These are phyloP conservation scores for Trissoscelio sp. DNA, from an alignment of 2,888 invertebrate species.

Conservation along the genomic window DNA sequence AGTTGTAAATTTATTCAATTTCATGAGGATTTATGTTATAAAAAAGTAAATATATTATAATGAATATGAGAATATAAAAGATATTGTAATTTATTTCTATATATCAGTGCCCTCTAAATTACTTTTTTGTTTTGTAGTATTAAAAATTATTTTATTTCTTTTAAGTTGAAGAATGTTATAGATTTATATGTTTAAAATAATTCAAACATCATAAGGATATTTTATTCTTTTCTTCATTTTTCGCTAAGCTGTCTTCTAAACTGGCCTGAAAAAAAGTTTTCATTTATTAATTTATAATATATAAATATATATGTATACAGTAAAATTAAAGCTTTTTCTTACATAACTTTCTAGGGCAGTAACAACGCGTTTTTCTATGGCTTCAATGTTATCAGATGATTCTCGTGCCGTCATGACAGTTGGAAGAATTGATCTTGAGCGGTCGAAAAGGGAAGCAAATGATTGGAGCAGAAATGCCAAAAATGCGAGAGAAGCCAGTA, in stretches of 20 bases:
- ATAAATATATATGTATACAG: not conserved
- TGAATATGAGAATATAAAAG: not conserved
- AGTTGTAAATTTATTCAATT: not conserved
- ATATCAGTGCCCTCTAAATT: no score
- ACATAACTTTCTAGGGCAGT: conserved; percentile 80
- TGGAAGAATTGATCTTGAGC: conserved; percentile 79
- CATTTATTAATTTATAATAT: not conserved
- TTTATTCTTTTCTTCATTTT: conserved; percentile 22
- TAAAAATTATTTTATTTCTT: no score
- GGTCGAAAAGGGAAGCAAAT: conserved; percentile 79
- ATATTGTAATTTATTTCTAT: not conserved
- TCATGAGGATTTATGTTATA: not conserved
- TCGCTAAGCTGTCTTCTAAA: conserved; percentile 50
- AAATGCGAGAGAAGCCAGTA: conserved; percentile 82
- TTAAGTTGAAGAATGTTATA: no score
- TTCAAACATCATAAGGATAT: not conserved
- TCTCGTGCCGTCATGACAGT: conserved; percentile 76
- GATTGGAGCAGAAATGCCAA: conserved; percentile 82
- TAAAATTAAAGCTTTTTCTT: conserved; percentile 36
- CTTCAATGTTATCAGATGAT: conserved; percentile 65
- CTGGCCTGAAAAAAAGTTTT: conserved; percentile 61
- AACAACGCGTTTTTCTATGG: conserved; percentile 74
- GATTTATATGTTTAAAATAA: no score
- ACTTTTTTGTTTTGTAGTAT: no score
- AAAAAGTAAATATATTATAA: not conserved